Base-by-base conservation (phyloP, 35 echinoderm and acorn worm species). In the Apostichopus californicus region DNA sequence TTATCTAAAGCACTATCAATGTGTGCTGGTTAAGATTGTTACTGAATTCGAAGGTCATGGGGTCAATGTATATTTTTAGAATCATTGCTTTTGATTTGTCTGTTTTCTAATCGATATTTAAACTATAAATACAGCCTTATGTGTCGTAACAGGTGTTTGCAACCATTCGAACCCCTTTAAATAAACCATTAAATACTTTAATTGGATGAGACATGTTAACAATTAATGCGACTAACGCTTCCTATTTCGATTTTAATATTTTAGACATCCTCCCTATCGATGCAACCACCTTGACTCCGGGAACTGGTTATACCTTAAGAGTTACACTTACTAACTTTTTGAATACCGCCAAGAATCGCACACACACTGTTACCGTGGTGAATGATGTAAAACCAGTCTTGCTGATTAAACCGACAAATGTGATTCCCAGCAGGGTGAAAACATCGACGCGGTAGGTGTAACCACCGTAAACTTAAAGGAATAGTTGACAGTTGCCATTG, bases 301-400 rank as follows among this genome's bases (percentile, higher is more conserved):
- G 81, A 11, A 56, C 18, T 21, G 12, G 5, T 8, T 85, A 85
- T 17, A 25, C 11, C 0, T 85, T 85, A 18, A 17, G 0, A 5
- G 17, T 85, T 4, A 55, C 55, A 6, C 20, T 58, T 4, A 85
- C 55, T 14, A 85, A 85, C 57, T 85, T 85, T 58, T 8, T 85
- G 52, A 18, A 59, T 6, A 8, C 17, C 7, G 56, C 1, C 5
- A 18, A 1, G 4, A 59, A 17, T 21, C 56, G 9, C 10, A 20
- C 0, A 3, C 81, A 60, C 11, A 58, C 11, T 23, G 4, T 85
- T n/a, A 58, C 81, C 18, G 81, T 85, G 55, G 17, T 10, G 3
- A 59, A 85, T 85, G 81, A 9, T 18, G 17, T 57, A 7, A 85
- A 85, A 85, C 81, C 81, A 5, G 56, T 85, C 12, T 15, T 85